Conservation (phyloP, 1,140 invertebrate genomes). For the Drosophila ironensis region DNA sequence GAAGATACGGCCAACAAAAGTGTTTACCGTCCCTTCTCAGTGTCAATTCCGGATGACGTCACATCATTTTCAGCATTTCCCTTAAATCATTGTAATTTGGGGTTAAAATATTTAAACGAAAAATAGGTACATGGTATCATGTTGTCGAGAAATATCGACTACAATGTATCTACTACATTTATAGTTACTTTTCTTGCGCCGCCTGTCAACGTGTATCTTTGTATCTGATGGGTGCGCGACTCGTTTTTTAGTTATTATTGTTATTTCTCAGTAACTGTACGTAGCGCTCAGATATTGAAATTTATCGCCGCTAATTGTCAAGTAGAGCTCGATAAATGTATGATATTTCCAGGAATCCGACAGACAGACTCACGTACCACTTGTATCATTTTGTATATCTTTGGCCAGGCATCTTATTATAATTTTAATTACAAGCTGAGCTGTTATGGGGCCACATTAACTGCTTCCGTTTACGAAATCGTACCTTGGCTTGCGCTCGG, state of each 20-base stretch:
- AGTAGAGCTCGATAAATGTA: slow-evolving; percentile 70
- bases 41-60: too few relatives aligned
- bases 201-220: slow-evolving; percentile 59
- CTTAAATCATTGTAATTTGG: too few relatives aligned
- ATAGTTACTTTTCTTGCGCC: slow-evolving; percentile 25
- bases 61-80: too few relatives aligned
- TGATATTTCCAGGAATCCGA: slow-evolving; percentile 52
- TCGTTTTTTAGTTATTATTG: slow-evolving; percentile 75
- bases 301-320: slow-evolving; percentile 77
- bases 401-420: slow-evolving; percentile 74
- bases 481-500: slow-evolving; percentile 11
- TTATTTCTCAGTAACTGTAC: slow-evolving; percentile 74
- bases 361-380: slow-evolving; percentile 38
- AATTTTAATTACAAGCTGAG: slow-evolving; percentile 77
- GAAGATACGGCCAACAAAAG: too few relatives aligned
- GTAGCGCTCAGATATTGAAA: slow-evolving; percentile 69
- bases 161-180: too few relatives aligned
- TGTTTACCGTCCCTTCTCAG: too few relatives aligned
- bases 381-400: slow-evolving; percentile 70
- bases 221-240: slow-evolving; percentile 68
- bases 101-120: too few relatives aligned
- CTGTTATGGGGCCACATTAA: slow-evolving; percentile 70
- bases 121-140: too few relatives aligned
- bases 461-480: slow-evolving; percentile 77
- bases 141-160: too few relatives aligned